These are phyloP conservation scores for Acropternis orthonyx DNA, from an alignment of 2,797 vertebrate genomes.

Conservation along the genomic window DNA sequence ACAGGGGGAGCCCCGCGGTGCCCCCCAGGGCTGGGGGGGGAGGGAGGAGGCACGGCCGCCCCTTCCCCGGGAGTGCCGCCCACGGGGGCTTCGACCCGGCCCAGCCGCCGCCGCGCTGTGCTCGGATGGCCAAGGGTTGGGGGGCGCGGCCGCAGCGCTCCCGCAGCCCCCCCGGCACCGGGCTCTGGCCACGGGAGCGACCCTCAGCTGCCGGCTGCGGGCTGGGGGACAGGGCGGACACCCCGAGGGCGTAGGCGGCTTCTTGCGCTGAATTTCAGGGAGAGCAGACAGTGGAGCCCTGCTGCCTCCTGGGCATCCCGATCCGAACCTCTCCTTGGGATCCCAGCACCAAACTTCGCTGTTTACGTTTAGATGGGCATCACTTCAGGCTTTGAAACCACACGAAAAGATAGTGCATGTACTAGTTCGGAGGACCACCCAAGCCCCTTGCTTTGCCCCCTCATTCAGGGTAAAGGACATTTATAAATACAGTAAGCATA, in stretches of 20 bases:
- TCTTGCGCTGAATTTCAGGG: fast-evolving
- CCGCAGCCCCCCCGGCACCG: background rate
- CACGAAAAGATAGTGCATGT: fast-evolving
- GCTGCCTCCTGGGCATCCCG: background rate
- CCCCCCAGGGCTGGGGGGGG: too few species aligned
- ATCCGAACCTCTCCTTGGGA: fast-evolving
- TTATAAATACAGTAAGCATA: background rate
- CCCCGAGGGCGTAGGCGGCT: fast-evolving
- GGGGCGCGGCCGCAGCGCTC: background rate
- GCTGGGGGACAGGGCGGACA: background rate
- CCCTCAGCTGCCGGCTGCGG: background rate
- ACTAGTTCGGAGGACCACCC: fast-evolving
- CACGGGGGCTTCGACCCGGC: background rate
- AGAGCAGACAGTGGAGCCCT: fast-evolving
- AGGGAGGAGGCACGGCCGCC: background rate
- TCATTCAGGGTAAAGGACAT: background rate
- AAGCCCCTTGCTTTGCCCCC: background rate
- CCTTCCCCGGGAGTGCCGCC: background rate
- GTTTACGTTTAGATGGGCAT: fast-evolving
- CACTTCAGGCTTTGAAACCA: background rate
- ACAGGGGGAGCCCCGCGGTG: background rate
- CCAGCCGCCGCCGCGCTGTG: background rate
- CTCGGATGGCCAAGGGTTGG: background rate
- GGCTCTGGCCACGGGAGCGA: fast-evolving
- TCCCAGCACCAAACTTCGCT: fast-evolving